phyloP scores from a whole-genome alignment of 2,797 vertebrate genomes.

The Myiotriccus ornatus region DNA sequence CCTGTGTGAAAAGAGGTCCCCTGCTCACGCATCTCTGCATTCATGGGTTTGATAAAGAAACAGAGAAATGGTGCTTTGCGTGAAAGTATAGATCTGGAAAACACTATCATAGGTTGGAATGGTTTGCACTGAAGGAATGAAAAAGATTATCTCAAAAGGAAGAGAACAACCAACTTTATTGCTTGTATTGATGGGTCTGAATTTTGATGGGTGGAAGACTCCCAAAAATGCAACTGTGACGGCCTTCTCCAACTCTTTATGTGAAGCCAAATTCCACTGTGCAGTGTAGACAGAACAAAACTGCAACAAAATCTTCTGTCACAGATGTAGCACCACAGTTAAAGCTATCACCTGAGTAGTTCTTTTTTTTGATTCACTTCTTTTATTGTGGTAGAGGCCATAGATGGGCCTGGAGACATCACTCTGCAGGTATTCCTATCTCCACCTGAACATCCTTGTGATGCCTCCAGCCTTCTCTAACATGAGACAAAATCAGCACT shows the following conservation, averaged over 20 bases:
- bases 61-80: fast-evolving
- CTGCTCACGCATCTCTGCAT: background rate
- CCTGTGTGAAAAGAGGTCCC: background rate
- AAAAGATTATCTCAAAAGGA: background rate
- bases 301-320: background rate
- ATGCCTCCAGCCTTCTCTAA: background rate
- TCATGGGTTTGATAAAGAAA: background rate
- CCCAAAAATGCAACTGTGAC: background rate
- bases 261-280: background rate
- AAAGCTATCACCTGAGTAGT: background rate
- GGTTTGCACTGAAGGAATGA: background rate
- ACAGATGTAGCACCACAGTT: background rate
- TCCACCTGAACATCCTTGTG: background rate
- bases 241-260: background rate
- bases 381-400: background rate
- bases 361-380: background rate
- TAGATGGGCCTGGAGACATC: background rate
- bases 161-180: background rate
- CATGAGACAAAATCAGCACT: background rate
- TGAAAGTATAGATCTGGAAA: background rate
- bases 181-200: background rate
- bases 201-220: background rate
- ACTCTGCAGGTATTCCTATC: background rate
- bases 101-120: background rate
- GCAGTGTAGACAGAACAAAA: background rate